These are phyloP conservation scores for Epistrophe eligans DNA, from an alignment of 2,888 invertebrate species.

Conservation along the genomic window DNA sequence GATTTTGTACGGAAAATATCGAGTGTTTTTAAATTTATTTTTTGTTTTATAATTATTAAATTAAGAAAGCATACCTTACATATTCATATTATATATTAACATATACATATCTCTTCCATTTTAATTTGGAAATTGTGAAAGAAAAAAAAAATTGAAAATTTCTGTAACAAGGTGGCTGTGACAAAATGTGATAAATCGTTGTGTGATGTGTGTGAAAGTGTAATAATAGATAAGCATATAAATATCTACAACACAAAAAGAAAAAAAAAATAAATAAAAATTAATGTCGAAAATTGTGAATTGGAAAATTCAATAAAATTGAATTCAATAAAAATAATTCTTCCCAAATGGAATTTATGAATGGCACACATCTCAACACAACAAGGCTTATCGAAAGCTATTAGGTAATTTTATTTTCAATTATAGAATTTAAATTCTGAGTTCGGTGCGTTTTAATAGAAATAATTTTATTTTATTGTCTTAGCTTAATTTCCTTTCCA, in stretches of 20 bases:
- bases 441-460: slow-evolving; percentile 29
- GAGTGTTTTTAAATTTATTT: slow-evolving; percentile 15
- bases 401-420: slow-evolving; percentile 80
- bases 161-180: slow-evolving; percentile 44
- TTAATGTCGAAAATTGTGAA: slow-evolving; percentile 11
- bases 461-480: background rate
- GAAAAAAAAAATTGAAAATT: slow-evolving; percentile 23
- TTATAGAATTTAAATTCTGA: slow-evolving; percentile 10
- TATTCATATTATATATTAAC: background rate
- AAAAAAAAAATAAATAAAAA: background rate
- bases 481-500: background rate
- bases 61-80: background rate
- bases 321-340: slow-evolving; percentile 35
- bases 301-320: background rate
- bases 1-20: background rate
- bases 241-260: background rate
- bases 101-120: background rate
- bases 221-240: slow-evolving; percentile 27
- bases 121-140: slow-evolving; percentile 37
- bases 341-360: slow-evolving; percentile 82
- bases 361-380: slow-evolving; percentile 84
- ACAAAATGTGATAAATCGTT: slow-evolving; percentile 56
- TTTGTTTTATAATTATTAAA: background rate
- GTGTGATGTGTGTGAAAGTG: slow-evolving; percentile 52
- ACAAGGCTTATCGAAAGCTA: slow-evolving; percentile 83